Evolutionary conservation across 2,888 invertebrate genomes (phyloP).

Genomic region (Noctuana brunneofusca): DNA sequence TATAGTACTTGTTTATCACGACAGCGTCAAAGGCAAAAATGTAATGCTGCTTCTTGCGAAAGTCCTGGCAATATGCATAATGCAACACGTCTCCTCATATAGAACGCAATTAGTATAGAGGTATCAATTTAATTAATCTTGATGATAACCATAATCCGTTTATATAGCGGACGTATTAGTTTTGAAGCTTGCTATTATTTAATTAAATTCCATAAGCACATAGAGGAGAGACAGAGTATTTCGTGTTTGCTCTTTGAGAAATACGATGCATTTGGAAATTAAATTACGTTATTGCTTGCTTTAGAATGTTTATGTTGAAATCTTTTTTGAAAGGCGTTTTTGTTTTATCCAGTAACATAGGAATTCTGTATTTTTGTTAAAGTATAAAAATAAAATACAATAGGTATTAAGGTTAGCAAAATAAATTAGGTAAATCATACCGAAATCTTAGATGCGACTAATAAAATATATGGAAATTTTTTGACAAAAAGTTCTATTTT

Average conservation of each 20-base stretch:
- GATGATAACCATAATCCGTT: slow-evolving; percentile 15
- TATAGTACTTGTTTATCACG: no score
- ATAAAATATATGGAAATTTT: no score
- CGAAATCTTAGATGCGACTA: no score
- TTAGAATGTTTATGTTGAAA: slow-evolving; percentile 3
- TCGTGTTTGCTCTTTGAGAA: slow-evolving; percentile 12
- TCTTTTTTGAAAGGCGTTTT: background rate
- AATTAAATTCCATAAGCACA: slow-evolving; percentile 14
- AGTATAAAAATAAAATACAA: no score
- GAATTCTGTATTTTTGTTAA: background rate
- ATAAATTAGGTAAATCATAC: no score
- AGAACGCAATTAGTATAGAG: background rate
- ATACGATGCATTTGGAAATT: slow-evolving; percentile 9
- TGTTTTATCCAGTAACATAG: background rate
- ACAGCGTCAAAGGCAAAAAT: no score
- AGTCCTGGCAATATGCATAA: no score
- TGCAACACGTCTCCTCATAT: background rate
- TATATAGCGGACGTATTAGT: slow-evolving; percentile 11
- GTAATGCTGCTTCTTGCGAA: no score
- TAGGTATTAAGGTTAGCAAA: no score
- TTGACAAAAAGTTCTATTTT: no score
- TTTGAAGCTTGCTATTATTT: slow-evolving; percentile 11
- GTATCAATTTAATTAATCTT: slow-evolving; percentile 14
- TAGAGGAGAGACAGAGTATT: slow-evolving; percentile 4
- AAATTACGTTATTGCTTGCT: slow-evolving; percentile 11